Evolutionary conservation across 2,113 vertebrate genomes (phyloP).

Genomic region (Delphinus delphis): DNA sequence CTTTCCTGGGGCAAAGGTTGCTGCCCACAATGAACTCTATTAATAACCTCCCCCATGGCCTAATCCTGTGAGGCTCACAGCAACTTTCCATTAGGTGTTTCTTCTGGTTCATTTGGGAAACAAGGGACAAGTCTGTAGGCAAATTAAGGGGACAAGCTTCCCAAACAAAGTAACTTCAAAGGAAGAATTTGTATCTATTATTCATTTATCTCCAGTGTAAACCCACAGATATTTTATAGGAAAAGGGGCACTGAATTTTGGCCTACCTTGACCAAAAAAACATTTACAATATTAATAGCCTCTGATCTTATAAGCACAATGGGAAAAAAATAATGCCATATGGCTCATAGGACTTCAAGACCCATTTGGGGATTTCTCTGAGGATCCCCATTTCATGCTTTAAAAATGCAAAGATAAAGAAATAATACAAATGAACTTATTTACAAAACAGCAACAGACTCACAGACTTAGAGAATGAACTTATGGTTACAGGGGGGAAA

Average conservation of each 20-base stretch:
- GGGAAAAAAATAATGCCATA: not conserved
- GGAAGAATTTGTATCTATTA: not conserved
- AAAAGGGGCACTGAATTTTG: not conserved
- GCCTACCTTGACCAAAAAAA: not conserved
- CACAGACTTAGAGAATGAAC: not conserved
- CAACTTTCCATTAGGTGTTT: conserved; percentile 28
- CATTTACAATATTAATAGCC: not conserved
- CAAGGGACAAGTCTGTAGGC: not conserved
- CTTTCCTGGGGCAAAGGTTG: conserved; percentile 34
- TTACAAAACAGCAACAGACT: not conserved
- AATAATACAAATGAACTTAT: not conserved
- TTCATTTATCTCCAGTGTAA: not conserved
- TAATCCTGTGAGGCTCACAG: conserved; percentile 44
- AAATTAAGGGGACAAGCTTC: conserved; percentile 39
- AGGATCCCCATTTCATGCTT: not conserved
- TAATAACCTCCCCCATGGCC: not conserved
- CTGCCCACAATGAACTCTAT: conserved; percentile 5
- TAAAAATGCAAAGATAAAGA: conserved; percentile 21
- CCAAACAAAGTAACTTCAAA: conserved; percentile 30
- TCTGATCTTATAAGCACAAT: not conserved
- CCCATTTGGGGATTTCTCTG: not conserved
- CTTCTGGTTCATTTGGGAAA: conserved; percentile 40
- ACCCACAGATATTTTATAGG: not conserved
- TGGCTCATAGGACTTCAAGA: not conserved
- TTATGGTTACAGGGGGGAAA: not conserved